Base-by-base conservation (phyloP, 2,888 invertebrate species). In the Cosmorhoe ocellata region DNA sequence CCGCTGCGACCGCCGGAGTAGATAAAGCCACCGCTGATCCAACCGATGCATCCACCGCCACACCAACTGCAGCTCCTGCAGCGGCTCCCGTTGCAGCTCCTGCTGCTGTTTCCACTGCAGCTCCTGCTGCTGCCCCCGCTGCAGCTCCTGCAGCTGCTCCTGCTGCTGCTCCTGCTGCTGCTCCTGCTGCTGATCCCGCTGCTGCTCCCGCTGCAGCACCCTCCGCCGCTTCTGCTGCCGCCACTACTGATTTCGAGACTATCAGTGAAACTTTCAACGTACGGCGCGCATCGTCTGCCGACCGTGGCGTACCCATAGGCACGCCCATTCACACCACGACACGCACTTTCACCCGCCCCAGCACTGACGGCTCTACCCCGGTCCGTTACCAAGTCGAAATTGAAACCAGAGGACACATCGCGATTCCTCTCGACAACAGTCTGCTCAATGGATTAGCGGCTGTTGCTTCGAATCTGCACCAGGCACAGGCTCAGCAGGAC, bases 341-440 rank as follows among this genome's bases (percentile, higher is more conserved):
- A 12, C 13, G 33, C 9, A 42, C 42, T 5, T 24, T 9, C 42
- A 66, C 69, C 33, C 72, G 70, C 58, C 72, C 74, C 49, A n/a
- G 36, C 36, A 68, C 67, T 56, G 72, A 70, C 72, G 38, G 40
- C 42, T 71, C 79, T 46, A 74, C 76, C 28, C 78, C 81, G 1
- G 58, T 75, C 43, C 75, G 74, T 0, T 81, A 79, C 51, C 82
- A 83, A 71, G 74, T 84, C 53, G 84, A 83, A 58, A 81, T 84
- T 56, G 84, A 80, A 50, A 76, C 81, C 26, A 69, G 79, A 59
- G 75, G 82, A 49, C 81, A 83, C 4, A 71, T 82, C 13, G 74
- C 81, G 30, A 65, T 79, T 41, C 77, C 79, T 22, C 58, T 81
- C 27, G 81, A 79, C 45, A 76, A 68, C 47, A 66, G 71, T 31